Evolutionary conservation across 2,888 invertebrate genomes (phyloP), one percentile per base, ranked within the genome.

Genomic region (Hyalella azteca): DNA sequence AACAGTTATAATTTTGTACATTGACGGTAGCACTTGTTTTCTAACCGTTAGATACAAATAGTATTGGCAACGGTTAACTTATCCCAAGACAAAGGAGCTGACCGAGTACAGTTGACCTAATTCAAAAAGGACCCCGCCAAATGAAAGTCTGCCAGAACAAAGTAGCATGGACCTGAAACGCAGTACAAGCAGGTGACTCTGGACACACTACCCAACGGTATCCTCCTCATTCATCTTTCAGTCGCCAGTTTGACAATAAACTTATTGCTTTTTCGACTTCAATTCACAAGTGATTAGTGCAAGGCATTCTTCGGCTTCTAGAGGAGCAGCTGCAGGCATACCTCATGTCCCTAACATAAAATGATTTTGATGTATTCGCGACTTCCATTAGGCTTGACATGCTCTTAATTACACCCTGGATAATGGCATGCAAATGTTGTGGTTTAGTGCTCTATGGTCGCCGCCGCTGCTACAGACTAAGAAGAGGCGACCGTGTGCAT

Each of bases 191-290:
- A 66, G 36, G 66, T 36, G 36, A 36, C 36, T 19, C 29, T 36
- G 66, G 66, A 32, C 66, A 19, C 66, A 22, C n/a, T n/a, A n/a
- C n/a, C n/a, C n/a, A n/a, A n/a, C n/a, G n/a, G n/a, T n/a, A n/a
- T n/a, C 15, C 45, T n/a, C 36, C 66, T 66, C 66, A 66, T 66
- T 36, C 39, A 36, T 66, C 66, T 66, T 36, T 36, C 36, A 36
- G 66, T 66, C 66, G 36, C 66, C 66, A 66, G n/a, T 66, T 66
- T 66, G 66, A 66, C 66, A 66, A 66, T 66, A 5, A 66, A 66
- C 36, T 66, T 66, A 66, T 66, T 66, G 66, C 66, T 22, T 29
- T 19, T 29, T 66, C 7, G 66, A 66, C 36, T 29, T 29, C 66
- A 66, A 66, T 66, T 66, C 36, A 11, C 19, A 4, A 36, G 11